Conservation (phyloP, 2,113 vertebrate genomes). For the Perccottus glenii region DNA sequence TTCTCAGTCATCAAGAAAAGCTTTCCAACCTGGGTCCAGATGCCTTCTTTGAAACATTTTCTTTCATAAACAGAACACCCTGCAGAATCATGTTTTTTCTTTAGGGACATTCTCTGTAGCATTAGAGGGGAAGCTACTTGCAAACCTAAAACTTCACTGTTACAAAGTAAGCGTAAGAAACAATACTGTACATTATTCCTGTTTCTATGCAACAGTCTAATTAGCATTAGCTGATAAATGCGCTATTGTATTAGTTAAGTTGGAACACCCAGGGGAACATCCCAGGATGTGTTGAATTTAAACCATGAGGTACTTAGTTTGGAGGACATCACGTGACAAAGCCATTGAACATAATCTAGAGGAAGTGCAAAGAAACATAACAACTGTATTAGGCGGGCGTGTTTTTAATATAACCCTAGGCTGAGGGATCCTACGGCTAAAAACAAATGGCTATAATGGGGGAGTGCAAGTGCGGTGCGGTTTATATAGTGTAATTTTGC, state of each 20-base stretch:
- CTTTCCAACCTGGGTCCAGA: too few species aligned
- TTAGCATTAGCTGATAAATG: constrained; percentile 71
- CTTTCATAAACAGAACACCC: constrained; percentile 7
- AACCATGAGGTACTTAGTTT: constrained; percentile 51
- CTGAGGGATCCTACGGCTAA: constrained; percentile 41
- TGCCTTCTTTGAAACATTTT: too few species aligned
- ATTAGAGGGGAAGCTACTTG: constrained; percentile 7
- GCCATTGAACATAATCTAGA: constrained; percentile 26
- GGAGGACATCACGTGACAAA: constrained; percentile 38
- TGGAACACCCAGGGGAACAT: constrained; percentile 41
- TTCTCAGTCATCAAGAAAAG: too few species aligned
- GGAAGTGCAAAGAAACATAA: constrained; percentile 15
- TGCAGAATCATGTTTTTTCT: constrained; percentile 4
- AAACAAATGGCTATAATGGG: constrained; percentile 53
- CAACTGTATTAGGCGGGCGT: constrained; percentile 16
- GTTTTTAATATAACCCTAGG: constrained; percentile 21
- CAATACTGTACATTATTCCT: constrained; percentile 60
- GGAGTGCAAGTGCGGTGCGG: constrained; percentile 40
- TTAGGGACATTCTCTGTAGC: neutral
- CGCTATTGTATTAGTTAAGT: constrained; percentile 67
- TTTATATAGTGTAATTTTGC: constrained; percentile 12
- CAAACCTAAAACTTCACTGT: constrained; percentile 28
- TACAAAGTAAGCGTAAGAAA: constrained; percentile 45
- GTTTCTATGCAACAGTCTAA: constrained; percentile 64
- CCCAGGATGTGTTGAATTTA: constrained; percentile 50